Evolutionary conservation across 2,888 invertebrate genomes (phyloP).

Genomic region (Lysandra coridon): DNA sequence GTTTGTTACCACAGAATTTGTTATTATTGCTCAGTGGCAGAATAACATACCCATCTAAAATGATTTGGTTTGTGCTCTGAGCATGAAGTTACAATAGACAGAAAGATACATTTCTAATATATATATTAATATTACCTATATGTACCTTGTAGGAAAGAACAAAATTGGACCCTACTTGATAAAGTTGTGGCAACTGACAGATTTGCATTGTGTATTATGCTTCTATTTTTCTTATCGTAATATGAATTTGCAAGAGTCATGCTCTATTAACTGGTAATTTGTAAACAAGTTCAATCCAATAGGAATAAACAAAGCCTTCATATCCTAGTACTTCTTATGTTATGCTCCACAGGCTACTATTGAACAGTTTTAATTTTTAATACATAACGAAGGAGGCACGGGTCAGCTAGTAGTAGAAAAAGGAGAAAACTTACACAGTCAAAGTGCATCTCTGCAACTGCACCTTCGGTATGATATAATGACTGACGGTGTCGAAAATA

Average conservation of each 20-base stretch:
- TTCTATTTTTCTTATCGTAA: background rate
- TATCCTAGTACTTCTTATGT: background rate
- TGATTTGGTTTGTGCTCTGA: no score
- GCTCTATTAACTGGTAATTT: background rate
- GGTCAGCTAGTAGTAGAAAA: background rate
- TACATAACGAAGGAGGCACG: no score
- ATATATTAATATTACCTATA: no score
- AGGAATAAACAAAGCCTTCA: background rate
- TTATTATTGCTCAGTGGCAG: no score
- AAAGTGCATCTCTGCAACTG: slow-evolving; percentile 88
- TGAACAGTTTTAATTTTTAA: background rate
- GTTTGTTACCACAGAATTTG: no score
- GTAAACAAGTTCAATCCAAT: background rate
- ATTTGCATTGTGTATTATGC: no score
- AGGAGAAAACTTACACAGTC: slow-evolving; percentile 84
- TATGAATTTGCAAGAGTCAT: background rate
- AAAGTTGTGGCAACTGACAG: no score
- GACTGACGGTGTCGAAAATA: slow-evolving; percentile 89
- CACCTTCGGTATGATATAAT: slow-evolving; percentile 91
- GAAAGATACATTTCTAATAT: no score
- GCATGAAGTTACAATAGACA: no score
- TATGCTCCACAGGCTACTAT: background rate
- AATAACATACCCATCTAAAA: no score
- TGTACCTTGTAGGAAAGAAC: no score
- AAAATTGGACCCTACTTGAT: no score